A percentile compares a stretch with the other conserved stretches of the same genome.
Evolutionary conservation across 2,888 invertebrate species (phyloP).

Genomic region (Neuroscelio doddi): DNA sequence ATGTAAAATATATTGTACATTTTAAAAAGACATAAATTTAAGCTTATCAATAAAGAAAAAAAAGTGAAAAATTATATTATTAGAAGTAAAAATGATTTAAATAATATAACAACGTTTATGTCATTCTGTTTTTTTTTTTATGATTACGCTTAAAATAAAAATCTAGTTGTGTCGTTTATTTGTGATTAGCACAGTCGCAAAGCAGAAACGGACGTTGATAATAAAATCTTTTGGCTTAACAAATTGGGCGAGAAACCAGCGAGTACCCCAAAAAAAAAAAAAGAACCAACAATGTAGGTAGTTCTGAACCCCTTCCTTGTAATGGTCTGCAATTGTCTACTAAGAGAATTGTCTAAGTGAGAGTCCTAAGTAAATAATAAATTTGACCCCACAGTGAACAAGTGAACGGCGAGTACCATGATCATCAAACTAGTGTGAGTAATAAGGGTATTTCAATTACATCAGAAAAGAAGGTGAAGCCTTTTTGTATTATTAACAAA

Average conservation of each 20-base stretch:
- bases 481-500: background rate
- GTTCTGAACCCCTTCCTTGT: conserved; percentile 39
- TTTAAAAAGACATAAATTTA: no score
- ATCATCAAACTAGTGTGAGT: background rate
- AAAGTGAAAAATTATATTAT: no score
- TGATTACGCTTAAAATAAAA: no score
- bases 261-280: conserved; percentile 41
- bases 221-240: conserved; percentile 52
- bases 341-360: conserved; percentile 51
- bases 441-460: background rate
- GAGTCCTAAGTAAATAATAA: conserved; percentile 59
- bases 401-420: conserved; percentile 6
- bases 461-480: background rate
- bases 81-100: no score
- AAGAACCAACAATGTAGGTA: conserved; percentile 35
- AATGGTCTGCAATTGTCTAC: conserved; percentile 58
- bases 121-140: no score
- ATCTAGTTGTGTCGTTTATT: background rate
- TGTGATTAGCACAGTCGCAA: conserved; percentile 29
- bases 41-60: no score
- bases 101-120: no score
- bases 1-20: no score
- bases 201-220: conserved; percentile 53
- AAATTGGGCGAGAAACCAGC: conserved; percentile 28
- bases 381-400: conserved; percentile 9